Conservation (phyloP, 2,888 invertebrate genomes). For the Oscheius sp. region DNA sequence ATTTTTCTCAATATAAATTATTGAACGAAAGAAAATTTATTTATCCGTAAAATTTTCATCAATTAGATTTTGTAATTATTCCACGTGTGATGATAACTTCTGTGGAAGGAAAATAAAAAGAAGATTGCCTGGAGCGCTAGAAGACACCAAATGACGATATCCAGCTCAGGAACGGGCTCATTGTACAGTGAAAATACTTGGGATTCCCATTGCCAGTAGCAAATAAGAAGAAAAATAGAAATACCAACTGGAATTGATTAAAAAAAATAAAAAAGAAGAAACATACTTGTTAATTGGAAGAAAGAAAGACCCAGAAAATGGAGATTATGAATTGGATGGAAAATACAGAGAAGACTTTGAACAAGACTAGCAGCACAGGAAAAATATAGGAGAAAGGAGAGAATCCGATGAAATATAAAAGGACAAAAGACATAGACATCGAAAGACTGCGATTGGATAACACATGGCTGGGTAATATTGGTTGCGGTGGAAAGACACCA, state of each 20-base stretch:
- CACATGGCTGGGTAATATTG: not conserved
- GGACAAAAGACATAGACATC: not conserved
- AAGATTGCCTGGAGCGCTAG: not conserved
- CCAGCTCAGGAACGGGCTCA: not conserved
- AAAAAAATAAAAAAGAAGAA: not conserved
- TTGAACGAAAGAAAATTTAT: too few species aligned
- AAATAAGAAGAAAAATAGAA: not conserved
- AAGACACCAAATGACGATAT: not conserved
- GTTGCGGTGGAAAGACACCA: not conserved
- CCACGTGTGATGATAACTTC: not conserved
- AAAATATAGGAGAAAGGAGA: not conserved
- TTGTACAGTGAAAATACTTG: not conserved
- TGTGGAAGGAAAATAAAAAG: not conserved
- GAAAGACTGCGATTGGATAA: not conserved
- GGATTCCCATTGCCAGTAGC: not conserved
- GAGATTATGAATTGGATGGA: not conserved
- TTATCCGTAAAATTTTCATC: too few species aligned
- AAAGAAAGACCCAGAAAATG: constrained; percentile 6
- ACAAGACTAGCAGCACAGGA: not conserved
- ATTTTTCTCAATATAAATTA: too few species aligned
- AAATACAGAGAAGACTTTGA: not conserved
- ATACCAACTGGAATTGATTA: not conserved
- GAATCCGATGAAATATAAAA: not conserved
- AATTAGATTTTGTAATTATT: not conserved
- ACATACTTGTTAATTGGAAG: constrained; percentile 3